Base-by-base conservation (phyloP, 30 jellyfish, hydroid and myxozoan species). In the Phacellophora camtschatica region DNA sequence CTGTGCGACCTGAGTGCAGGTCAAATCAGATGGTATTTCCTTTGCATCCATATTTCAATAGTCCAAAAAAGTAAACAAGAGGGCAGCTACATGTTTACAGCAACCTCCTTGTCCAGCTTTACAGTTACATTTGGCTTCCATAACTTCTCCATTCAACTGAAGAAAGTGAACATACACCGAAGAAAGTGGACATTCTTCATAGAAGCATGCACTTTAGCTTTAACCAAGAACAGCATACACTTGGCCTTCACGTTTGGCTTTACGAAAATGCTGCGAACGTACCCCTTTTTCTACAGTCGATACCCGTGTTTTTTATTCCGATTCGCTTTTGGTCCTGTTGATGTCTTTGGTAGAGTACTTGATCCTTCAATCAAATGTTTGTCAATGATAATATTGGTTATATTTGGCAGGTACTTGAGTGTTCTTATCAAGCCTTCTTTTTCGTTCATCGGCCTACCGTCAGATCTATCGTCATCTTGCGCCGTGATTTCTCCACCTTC, bases 31-130 rank as follows among this genome's bases (percentile, higher is more conserved):
- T 9, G 83, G 73, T 42, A 80, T 51, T 29, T 18, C 64, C 16
- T 39, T 31, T 16, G 35, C 45, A 13, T 45, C 92, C 46, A 80
- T 24, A 54, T 80, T 50, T 37, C 11, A 18, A 45, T 3, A 82
- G 54, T 69, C 90, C 27, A 69, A 10, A 8, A 70, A 33, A 31
- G 82, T 81, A n/a, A 54, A 65, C 65, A 78, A 32, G 31, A 74
- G 72, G 33, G 88, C 88, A 11, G 89, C 77, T 28, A 61, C 89
- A 62, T 76, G 89, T 76, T 58, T 58, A 39, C 87, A 76, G 62
- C 85, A 71, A 13, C 88, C 81, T 43, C 81, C 85, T 71, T 43
- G 75, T 15, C 85, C 85, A 10, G 85, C 85, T 32, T 71, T 68
- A 22, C 61, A 33, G 62, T 43, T 71, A 24, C 53, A 49, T 24